Percentiles rank a stretch among this genome's conserved stretches.
These are phyloP conservation scores for Stenopsyche tienmushanensis DNA, from an alignment of 1,140 invertebrate genomes.

Conservation along the genomic window DNA sequence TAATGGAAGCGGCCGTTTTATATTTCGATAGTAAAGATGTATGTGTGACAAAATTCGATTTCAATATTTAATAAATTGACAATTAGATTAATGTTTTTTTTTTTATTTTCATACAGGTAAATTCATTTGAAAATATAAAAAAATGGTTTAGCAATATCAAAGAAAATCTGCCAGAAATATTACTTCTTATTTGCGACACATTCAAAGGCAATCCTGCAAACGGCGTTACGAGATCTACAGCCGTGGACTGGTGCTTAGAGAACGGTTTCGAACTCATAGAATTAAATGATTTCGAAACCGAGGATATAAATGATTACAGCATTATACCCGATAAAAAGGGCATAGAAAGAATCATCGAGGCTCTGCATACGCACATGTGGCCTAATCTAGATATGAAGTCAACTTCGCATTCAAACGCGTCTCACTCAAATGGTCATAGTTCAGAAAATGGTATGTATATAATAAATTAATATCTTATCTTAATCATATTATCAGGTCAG, in stretches of 20 bases:
- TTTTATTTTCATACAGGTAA: slow-evolving; percentile 8
- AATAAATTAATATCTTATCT: too few species aligned
- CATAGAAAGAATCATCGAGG: slow-evolving; percentile 71
- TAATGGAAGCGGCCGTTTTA: slow-evolving; percentile 48
- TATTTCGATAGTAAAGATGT: slow-evolving; percentile 48
- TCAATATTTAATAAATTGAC: not conserved
- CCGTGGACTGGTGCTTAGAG: slow-evolving; percentile 49
- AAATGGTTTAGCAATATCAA: slow-evolving; percentile 44
- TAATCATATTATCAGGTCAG: too few species aligned
- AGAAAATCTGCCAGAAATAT: slow-evolving; percentile 46
- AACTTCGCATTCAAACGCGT: not conserved
- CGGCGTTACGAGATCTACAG: slow-evolving; percentile 45
- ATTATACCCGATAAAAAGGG: slow-evolving; percentile 68
- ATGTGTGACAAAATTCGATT: slow-evolving; percentile 27
- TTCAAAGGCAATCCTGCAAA: slow-evolving; percentile 20
- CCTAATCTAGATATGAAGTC: slow-evolving; percentile 72
- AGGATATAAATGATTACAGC: slow-evolving; percentile 55
- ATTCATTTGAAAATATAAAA: slow-evolving; percentile 44
- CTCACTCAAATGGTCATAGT: not conserved
- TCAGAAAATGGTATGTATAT: not conserved
- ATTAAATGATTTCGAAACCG: slow-evolving; percentile 57
- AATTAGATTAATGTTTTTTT: not conserved
- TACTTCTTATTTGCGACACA: slow-evolving; percentile 44
- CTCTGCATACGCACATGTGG: slow-evolving; percentile 76
- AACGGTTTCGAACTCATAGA: slow-evolving; percentile 72